A percentile compares a stretch with the other conserved stretches of the same genome.
Conservation (phyloP, 1,140 invertebrate genomes). For the Heliothis subflexa region DNA sequence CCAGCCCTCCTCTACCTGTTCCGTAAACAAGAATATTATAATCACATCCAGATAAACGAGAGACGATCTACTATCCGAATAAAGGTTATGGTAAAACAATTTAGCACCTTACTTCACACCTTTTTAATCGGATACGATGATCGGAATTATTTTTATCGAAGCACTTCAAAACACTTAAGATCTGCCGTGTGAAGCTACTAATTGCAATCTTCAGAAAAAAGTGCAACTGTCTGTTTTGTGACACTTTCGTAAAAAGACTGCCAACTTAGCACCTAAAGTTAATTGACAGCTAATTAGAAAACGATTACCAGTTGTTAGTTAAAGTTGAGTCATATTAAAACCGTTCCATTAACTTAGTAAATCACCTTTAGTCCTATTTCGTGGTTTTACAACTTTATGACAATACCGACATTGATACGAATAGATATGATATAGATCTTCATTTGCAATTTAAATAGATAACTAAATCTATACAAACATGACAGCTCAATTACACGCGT, state of each 20-base stretch:
- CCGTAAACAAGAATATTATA: neutral
- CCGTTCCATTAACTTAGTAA: neutral
- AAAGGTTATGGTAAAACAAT: no score
- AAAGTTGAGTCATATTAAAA: neutral
- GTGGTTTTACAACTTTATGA: neutral
- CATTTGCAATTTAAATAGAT: no score
- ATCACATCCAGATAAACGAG: no score
- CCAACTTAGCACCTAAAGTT: conserved; percentile 3
- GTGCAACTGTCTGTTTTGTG: conserved; percentile 3
- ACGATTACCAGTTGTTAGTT: conserved; percentile 2
- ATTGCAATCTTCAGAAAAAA: conserved; percentile 3
- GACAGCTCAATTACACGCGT: neutral
- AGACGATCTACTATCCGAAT: no score
- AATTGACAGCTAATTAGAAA: conserved; percentile 12
- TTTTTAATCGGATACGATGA: no score
- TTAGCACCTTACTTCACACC: no score
- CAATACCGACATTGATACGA: neutral
- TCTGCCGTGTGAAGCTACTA: neutral
- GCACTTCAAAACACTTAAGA: neutral
- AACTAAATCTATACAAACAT: no score
- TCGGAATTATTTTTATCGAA: no score
- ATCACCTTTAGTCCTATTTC: neutral
- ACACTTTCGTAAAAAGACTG: conserved; percentile 6
- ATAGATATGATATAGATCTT: no score
- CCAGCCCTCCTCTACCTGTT: conserved; percentile 96